Conservation (phyloP, 2,888 invertebrate genomes). For the Abrostola tripartita region DNA sequence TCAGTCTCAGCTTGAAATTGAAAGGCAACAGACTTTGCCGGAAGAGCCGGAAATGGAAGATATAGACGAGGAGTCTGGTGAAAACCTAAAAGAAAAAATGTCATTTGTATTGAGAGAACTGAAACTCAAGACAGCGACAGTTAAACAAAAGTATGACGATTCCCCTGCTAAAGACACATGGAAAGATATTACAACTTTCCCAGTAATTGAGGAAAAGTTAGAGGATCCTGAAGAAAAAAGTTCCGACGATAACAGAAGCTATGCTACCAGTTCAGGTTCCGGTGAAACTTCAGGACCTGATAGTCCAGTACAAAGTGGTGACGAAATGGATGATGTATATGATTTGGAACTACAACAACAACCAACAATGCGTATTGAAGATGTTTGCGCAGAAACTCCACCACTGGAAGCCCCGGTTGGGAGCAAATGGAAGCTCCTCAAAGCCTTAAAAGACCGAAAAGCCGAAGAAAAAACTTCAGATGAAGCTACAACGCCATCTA, state of each 20-base stretch:
- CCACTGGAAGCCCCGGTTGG: slow-evolving; percentile 69
- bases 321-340: slow-evolving; percentile 91
- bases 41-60: slow-evolving; percentile 89
- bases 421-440: slow-evolving; percentile 97
- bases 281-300: slow-evolving; percentile 97
- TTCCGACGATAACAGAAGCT: slow-evolving; percentile 80
- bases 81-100: slow-evolving; percentile 93
- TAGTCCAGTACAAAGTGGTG: slow-evolving; percentile 93
- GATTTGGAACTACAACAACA: slow-evolving; percentile 79
- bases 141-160: slow-evolving; percentile 80
- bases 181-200: slow-evolving; percentile 85
- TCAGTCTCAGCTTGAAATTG: slow-evolving; percentile 90
- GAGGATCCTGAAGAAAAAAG: slow-evolving; percentile 67
- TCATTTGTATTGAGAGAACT: slow-evolving; percentile 93
- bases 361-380: slow-evolving; percentile 62
- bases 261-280: slow-evolving; percentile 89
- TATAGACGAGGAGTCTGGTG: slow-evolving; percentile 88
- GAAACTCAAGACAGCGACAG: slow-evolving; percentile 90
- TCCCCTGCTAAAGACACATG: slow-evolving; percentile 77
- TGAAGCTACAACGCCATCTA: slow-evolving; percentile 89
- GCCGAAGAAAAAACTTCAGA: slow-evolving; percentile 95
- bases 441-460: slow-evolving; percentile 96
- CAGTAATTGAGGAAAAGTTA: slow-evolving; percentile 83
- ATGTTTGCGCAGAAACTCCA: neutral
- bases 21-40: slow-evolving; percentile 89